Base-by-base conservation (phyloP, 2,797 vertebrate species). In the Thripadectes ignobilis region DNA sequence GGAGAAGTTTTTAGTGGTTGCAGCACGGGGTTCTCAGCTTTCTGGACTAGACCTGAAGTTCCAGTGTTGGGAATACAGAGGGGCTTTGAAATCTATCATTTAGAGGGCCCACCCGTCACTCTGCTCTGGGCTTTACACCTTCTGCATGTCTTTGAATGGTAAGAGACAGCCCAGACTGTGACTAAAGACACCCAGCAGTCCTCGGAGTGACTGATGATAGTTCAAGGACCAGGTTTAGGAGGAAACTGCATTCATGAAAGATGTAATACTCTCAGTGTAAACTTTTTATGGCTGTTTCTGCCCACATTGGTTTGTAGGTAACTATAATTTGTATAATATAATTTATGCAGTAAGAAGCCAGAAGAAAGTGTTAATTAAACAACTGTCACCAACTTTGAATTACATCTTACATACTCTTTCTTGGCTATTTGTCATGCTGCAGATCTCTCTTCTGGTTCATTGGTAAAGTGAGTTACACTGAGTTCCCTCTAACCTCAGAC, bases 351-450 rank as follows among this genome's bases (percentile, higher is more conserved):
- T 49, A 51, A 86, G 85, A 69, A 81, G 79, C 26, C 30, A 59
- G 58, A 88, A 92, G 62, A 81, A 93, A 88, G 66, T 59, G 43
- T 76, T 93, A 88, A 89, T 96, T 89, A 88, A 94, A 69, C 52
- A 92, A 78, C 38, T 81, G 55, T 84, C 85, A 69, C 32, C 48
- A 49, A 9, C 43, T 78, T 79, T 73, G 43, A 93, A 62, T 93
- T 95, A 39, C 26, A 29, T 66, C 36, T 72, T 93, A 21, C 22
- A 6, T 66, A 14, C 7, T 43, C 30, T 59, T 87, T 26, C 46
- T 68, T 65, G 62, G 59, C 66, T 78, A 4, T 95, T 89, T 92
- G 65, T 88, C 58, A 55, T 14, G 14, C 54, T 75, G 12, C 20
- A 18, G 18, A 69, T 75, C 51, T 87, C 21, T 73, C 24, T 59